A percentile compares a stretch with the other conserved stretches of the same genome.
Evolutionary conservation across 2,113 vertebrate genomes (phyloP).

Genomic region (Mesembrinibis cayennensis): DNA sequence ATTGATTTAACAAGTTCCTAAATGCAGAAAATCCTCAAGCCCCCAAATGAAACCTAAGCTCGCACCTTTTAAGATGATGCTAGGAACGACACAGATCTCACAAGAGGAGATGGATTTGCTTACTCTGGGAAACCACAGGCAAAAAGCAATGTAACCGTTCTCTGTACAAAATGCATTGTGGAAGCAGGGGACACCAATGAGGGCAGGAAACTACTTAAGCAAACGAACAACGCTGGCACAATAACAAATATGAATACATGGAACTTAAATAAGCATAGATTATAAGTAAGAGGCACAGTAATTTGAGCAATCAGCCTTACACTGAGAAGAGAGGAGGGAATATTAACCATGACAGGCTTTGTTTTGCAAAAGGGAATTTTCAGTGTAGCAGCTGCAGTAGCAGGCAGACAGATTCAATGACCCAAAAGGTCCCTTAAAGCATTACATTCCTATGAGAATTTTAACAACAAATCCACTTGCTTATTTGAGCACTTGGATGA

Average conservation of each 20-base stretch:
- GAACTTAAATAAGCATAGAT: neutral
- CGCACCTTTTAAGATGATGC: neutral
- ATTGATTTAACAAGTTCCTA: neutral
- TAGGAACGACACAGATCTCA: neutral
- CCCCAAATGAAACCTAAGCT: neutral
- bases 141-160: rapidly evolving
- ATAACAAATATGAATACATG: neutral
- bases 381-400: neutral
- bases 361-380: neutral
- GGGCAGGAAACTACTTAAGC: neutral
- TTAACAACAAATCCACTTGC: neutral
- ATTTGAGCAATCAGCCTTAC: neutral
- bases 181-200: neutral
- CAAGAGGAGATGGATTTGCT: neutral
- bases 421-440: neutral
- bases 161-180: rapidly evolving
- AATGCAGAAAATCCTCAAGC: neutral
- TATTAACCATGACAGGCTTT: neutral
- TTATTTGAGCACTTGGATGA: neutral
- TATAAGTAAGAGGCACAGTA: neutral
- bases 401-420: neutral
- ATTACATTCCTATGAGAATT: neutral
- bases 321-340: neutral
- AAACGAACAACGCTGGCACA: neutral
- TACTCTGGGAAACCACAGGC: neutral